Percentiles rank a stretch among this genome's conserved stretches.
Evolutionary conservation across 2,888 invertebrate genomes (phyloP).

Genomic region (Apamea epomidion): DNA sequence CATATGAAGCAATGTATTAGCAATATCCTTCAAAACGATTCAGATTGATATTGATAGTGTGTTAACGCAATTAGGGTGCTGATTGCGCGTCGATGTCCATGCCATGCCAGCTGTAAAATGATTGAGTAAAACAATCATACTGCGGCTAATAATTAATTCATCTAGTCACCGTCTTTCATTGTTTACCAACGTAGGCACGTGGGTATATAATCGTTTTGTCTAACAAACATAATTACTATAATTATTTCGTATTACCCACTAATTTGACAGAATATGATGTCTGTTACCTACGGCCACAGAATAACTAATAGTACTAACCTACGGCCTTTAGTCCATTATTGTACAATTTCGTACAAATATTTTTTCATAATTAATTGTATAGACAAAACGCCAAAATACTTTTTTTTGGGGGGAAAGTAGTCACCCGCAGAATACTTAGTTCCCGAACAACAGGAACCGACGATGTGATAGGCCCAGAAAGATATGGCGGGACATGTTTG

Average conservation of each 20-base stretch:
- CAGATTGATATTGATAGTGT: too few relatives aligned
- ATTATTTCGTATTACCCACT: conserved; percentile 27
- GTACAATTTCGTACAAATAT: neutral
- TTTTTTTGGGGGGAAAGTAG: neutral
- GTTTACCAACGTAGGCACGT: neutral
- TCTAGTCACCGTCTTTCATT: conserved; percentile 19
- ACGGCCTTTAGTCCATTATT: neutral
- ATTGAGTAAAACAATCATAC: neutral
- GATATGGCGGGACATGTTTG: too few relatives aligned
- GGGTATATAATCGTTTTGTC: conserved; percentile 19
- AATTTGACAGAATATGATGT: conserved; percentile 37
- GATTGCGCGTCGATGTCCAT: too few relatives aligned
- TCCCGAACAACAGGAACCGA: neutral
- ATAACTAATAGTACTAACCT: neutral
- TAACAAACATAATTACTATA: conserved; percentile 28
- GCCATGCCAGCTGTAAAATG: neutral
- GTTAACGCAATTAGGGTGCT: too few relatives aligned
- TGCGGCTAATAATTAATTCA: neutral
- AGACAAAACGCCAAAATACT: neutral
- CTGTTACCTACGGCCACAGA: too few relatives aligned
- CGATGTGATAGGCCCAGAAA: neutral
- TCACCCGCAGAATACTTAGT: neutral
- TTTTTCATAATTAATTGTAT: neutral
- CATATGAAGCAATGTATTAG: too few relatives aligned
- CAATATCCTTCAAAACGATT: too few relatives aligned